Evolutionary conservation across 2,797 vertebrate species (phyloP), one percentile per base, ranked within the genome.

Genomic region (Manis javanica): DNA sequence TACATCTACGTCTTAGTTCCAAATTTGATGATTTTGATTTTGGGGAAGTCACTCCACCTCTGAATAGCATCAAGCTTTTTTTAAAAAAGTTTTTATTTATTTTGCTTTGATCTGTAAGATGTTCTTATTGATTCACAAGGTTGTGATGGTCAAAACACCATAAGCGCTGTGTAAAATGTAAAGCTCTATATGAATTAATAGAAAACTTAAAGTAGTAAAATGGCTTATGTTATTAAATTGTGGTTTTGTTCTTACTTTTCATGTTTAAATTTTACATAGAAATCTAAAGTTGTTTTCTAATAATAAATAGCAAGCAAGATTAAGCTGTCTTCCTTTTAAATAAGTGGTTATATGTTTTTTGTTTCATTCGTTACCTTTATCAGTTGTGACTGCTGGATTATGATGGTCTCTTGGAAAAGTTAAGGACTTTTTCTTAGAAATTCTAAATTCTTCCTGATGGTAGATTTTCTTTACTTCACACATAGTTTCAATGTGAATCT

Each of bases 381-480:
- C 98, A 94, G 79, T n/a, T 96, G 96, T 57, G 55, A 96, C 61
- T 87, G 94, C 82, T 37, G 97, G 96, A 71, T 96, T 64, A 46
- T 84, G 46, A 23, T 61, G 74, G 42, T 95, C 91, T 90, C 93
- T 94, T 31, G 98, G 98, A 82, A 99, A 98, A 96, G 94, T 2
- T 90, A 98, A 91, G 11, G 98, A 98, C 86, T 96, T 96, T 89
- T 81, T 97, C 37, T 98, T 97, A 69, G 98, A 98, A 34, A 90
- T 94, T 78, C 97, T 97, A 97, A 99, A 99, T 96, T 99, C 99
- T 97, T 99, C 98, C 16, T 98, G 98, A 59, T 98, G 98, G 94
- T 98, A 98, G 97, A 99, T 99, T 96, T 98, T 98, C 97, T 99
- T 98, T 91, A 99, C 98, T 98, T 99, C 99, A 98, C 99, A 99